A percentile compares a stretch with the other conserved stretches of the same genome.
These are phyloP conservation scores for Caenorhabditis doughertyi DNA, from an alignment of 2,888 invertebrate genomes.

Conservation along the genomic window DNA sequence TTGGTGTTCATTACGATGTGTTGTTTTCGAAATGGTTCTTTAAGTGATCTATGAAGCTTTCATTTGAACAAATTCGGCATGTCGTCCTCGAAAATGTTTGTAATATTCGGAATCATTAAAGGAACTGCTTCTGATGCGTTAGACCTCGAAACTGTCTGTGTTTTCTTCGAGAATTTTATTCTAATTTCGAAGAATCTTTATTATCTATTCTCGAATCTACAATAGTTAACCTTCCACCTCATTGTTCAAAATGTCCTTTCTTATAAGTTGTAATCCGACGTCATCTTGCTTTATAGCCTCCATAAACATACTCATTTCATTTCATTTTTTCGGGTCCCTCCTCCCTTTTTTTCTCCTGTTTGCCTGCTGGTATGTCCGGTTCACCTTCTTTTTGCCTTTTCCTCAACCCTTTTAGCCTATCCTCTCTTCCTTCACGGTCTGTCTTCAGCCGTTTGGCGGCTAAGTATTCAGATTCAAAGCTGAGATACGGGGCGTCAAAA, in stretches of 20 bases:
- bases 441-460: slow-evolving; percentile 27
- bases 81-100: background rate
- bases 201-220: slow-evolving; percentile 33
- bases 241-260: slow-evolving; percentile 10
- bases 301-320: slow-evolving; percentile 20
- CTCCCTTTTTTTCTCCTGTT: slow-evolving; percentile 29
- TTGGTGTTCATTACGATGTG: slow-evolving; percentile 1
- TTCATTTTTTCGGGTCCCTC: slow-evolving; percentile 24
- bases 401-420: slow-evolving; percentile 27
- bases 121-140: too few relatives aligned
- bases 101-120: too few relatives aligned
- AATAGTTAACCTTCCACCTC: slow-evolving; percentile 13
- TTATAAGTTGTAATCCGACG: slow-evolving; percentile 2
- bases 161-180: background rate
- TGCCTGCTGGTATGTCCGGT: slow-evolving; percentile 33
- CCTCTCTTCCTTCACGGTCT: slow-evolving; percentile 11
- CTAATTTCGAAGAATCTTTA: background rate
- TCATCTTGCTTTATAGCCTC: slow-evolving; percentile 20
- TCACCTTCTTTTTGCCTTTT: slow-evolving; percentile 25
- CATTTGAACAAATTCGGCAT: background rate
- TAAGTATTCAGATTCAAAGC: slow-evolving; percentile 53
- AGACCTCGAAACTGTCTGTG: background rate
- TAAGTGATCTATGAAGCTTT: slow-evolving; percentile 21
- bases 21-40: background rate
- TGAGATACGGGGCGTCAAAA: slow-evolving; percentile 57